Conservation (phyloP, 23 tunicate genomes). For the Phallusia fumigata region DNA sequence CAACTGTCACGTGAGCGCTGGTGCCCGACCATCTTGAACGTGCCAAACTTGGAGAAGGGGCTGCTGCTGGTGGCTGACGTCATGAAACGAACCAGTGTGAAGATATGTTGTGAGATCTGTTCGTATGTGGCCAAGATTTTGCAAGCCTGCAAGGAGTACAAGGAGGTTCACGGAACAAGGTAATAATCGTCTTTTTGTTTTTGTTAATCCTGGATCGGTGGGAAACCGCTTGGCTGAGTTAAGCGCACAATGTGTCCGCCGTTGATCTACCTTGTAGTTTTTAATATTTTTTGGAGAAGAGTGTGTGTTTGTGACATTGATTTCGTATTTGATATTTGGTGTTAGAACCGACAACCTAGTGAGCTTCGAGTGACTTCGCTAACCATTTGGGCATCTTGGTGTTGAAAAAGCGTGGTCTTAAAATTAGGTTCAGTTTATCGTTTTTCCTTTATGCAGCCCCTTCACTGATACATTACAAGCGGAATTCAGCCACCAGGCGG, state of each 20-base stretch:
- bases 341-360: too few relatives aligned
- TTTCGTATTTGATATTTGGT: neutral
- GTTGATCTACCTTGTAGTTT: too few relatives aligned
- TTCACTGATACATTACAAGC: constrained; percentile 13
- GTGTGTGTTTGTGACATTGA: neutral
- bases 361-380: too few relatives aligned
- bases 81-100: constrained; percentile 14
- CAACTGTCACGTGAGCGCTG: constrained; percentile 19
- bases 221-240: neutral
- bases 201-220: neutral
- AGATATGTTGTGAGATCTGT: constrained; percentile 28
- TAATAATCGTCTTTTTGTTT: neutral
- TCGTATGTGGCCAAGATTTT: neutral
- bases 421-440: too few relatives aligned
- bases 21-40: constrained; percentile 38
- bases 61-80: constrained; percentile 35
- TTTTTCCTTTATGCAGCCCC: neutral
- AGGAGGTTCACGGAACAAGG: neutral
- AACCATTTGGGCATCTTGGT: too few relatives aligned
- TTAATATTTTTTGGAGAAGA: neutral
- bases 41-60: constrained; percentile 21
- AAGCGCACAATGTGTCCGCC: too few relatives aligned
- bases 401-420: too few relatives aligned
- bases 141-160: constrained; percentile 20
- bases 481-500: neutral